These are phyloP conservation scores for Regulus satrapa DNA, from an alignment of 2,113 vertebrate genomes.

Conservation along the genomic window DNA sequence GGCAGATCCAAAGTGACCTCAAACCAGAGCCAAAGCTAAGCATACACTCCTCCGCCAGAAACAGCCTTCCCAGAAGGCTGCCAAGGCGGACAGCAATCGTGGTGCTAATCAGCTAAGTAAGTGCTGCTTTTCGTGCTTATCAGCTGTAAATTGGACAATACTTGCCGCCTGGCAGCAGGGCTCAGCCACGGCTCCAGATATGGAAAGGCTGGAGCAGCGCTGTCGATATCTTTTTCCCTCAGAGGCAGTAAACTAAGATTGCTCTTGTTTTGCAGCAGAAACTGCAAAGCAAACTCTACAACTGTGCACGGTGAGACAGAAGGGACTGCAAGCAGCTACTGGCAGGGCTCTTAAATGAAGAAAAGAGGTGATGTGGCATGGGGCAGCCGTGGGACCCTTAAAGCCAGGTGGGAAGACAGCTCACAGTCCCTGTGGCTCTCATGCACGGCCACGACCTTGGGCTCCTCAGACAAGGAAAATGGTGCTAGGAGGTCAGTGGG, in stretches of 20 bases:
- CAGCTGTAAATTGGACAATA: not conserved
- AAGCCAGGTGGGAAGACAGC: not conserved
- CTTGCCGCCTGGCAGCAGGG: not conserved
- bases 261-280: not conserved
- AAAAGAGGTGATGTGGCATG: fast-evolving
- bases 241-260: not conserved
- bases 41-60: fast-evolving
- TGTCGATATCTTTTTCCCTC: not conserved
- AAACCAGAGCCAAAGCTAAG: not conserved
- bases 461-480: not conserved
- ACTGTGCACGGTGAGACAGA: fast-evolving
- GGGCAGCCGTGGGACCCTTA: fast-evolving
- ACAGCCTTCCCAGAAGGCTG: not conserved
- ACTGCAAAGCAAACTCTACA: not conserved
- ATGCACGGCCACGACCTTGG: not conserved
- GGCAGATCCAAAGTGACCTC: not conserved
- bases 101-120: not conserved
- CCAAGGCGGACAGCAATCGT: not conserved
- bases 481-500: not conserved
- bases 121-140: not conserved
- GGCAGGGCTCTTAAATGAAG: not conserved
- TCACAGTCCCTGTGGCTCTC: not conserved
- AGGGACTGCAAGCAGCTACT: not conserved
- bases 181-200: not conserved
- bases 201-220: fast-evolving